These are phyloP conservation scores for Caenorhabditis wallacei DNA, from an alignment of 2,888 invertebrate genomes.

Conservation along the genomic window DNA sequence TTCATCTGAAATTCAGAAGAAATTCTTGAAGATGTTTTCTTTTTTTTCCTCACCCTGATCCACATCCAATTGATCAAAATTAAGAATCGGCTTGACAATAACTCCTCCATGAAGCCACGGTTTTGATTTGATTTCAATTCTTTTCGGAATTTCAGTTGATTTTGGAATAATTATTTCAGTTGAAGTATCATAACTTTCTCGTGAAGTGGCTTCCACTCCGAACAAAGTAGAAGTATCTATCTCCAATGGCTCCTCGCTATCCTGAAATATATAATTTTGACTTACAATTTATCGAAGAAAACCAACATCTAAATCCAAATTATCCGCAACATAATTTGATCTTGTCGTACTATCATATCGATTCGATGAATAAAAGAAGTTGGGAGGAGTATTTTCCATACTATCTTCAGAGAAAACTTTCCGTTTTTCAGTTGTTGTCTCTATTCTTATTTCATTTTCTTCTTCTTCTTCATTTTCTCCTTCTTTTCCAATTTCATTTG, in stretches of 20 bases:
- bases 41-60: constrained; percentile 42
- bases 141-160: constrained; percentile 17
- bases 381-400: constrained; percentile 71
- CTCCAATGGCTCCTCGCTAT: constrained; percentile 66
- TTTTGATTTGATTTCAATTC: constrained; percentile 3
- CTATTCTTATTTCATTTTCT: constrained; percentile 15
- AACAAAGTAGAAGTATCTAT: constrained; percentile 69
- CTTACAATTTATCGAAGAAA: not conserved
- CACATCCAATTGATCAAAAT: constrained; percentile 63
- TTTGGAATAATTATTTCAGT: constrained; percentile 5
- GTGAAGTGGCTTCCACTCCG: constrained; percentile 51
- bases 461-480: constrained; percentile 4
- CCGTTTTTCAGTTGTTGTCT: constrained; percentile 48
- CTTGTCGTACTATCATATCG: constrained; percentile 59
- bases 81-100: constrained; percentile 66
- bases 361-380: constrained; percentile 68
- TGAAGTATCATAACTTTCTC: constrained; percentile 6
- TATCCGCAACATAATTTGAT: constrained; percentile 59
- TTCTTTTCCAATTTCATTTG: constrained; percentile 4
- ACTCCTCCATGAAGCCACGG: constrained; percentile 66
- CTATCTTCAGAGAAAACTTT: constrained; percentile 70
- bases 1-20: constrained; percentile 46
- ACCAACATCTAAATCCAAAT: constrained; percentile 50
- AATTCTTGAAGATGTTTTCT: not conserved
- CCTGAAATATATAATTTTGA: constrained; percentile 13